phyloP scores from a whole-genome alignment of 2,797 vertebrate species.

The Oophaga sylvatica region DNA sequence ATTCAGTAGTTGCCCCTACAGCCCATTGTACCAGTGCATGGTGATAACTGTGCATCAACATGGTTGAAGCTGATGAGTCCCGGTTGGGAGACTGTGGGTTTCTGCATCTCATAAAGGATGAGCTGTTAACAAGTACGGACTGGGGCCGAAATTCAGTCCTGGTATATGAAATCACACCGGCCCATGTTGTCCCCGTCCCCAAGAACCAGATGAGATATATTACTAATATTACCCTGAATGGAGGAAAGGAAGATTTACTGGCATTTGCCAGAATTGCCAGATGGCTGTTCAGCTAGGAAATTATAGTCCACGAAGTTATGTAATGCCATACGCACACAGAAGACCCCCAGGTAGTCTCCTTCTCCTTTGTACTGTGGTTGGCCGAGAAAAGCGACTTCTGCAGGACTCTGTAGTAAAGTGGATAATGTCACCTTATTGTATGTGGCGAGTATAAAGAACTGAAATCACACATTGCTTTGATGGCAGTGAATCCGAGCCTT shows the following conservation, averaged over 20 bases:
- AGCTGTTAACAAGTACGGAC: not conserved
- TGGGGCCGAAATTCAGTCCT: too few relatives aligned
- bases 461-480: not conserved
- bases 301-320: slow-evolving; percentile 7
- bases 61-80: not conserved
- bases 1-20: not conserved
- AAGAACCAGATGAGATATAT: too few relatives aligned
- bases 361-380: not conserved
- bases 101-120: not conserved
- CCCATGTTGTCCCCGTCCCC: too few relatives aligned
- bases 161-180: too few relatives aligned
- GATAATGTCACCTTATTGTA: not conserved
- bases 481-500: not conserved
- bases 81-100: not conserved
- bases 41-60: not conserved
- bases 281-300: slow-evolving; percentile 1
- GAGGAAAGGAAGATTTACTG: too few relatives aligned
- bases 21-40: not conserved
- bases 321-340: not conserved
- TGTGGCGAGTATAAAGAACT: not conserved
- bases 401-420: not conserved
- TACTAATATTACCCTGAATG: too few relatives aligned
- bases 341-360: not conserved
- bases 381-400: not conserved
- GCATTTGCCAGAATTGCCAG: too few relatives aligned